phyloP scores from a whole-genome alignment of 2,888 invertebrate genomes.

The Hymenopus coronatus region DNA sequence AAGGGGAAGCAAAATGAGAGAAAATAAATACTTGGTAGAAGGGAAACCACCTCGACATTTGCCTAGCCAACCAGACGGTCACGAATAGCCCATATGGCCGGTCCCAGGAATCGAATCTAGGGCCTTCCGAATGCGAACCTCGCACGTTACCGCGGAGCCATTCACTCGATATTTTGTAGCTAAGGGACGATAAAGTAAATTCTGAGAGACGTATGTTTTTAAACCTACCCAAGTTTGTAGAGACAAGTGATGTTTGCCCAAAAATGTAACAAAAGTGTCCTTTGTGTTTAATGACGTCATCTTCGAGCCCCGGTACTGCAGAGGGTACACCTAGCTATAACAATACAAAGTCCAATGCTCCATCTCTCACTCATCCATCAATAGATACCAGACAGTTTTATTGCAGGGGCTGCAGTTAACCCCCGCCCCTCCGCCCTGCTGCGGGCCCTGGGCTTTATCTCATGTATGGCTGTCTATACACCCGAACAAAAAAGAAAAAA shows the following conservation, averaged over 20 bases:
- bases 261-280: neutral
- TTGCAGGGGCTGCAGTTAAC: neutral
- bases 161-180: no score
- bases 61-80: no score
- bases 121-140: no score
- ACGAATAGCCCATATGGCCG: no score
- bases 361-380: neutral
- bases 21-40: no score
- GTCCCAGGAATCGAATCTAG: no score
- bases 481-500: neutral
- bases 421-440: no score
- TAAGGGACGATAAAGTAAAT: no score
- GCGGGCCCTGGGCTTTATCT: neutral
- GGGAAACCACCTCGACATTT: no score
- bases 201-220: no score
- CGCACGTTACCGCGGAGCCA: no score
- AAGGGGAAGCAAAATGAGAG: no score
- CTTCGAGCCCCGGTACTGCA: neutral
- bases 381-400: neutral
- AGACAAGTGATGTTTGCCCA: neutral
- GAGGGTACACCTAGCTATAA: neutral
- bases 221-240: neutral
- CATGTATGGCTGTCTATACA: neutral
- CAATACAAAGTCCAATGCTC: neutral
- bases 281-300: neutral